These are phyloP conservation scores for Cylloceria caligata DNA, from an alignment of 2,888 invertebrate species.

Conservation along the genomic window DNA sequence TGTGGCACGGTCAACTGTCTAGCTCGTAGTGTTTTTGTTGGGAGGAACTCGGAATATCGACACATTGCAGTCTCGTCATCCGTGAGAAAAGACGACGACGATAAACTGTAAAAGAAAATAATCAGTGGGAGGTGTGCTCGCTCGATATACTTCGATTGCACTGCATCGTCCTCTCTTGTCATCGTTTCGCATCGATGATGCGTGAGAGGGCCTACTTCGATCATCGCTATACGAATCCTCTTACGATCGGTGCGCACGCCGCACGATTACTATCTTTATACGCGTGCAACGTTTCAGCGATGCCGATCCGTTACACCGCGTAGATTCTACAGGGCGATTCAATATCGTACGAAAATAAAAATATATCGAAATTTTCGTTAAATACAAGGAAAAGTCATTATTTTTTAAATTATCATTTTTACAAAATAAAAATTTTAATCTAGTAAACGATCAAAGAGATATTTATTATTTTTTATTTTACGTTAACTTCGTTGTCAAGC, in stretches of 20 bases:
- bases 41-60: not conserved
- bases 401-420: not conserved
- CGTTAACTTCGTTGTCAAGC: not conserved
- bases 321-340: constrained; percentile 2
- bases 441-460: too few species aligned
- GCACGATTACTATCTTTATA: constrained; percentile 38
- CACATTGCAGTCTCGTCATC: not conserved
- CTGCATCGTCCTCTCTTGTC: constrained; percentile 17
- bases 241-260: constrained; percentile 25
- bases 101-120: constrained; percentile 6
- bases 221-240: constrained; percentile 21
- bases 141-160: constrained; percentile 34
- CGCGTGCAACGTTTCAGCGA: constrained; percentile 32
- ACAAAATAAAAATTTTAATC: too few species aligned
- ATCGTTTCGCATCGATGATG: constrained; percentile 48
- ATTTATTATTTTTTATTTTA: too few species aligned
- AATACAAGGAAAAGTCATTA: not conserved
- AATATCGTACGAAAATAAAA: not conserved
- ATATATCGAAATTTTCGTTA: not conserved
- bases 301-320: constrained; percentile 27
- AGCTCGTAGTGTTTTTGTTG: not conserved
- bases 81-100: constrained; percentile 1
- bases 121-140: constrained; percentile 9
- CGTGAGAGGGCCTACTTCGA: not conserved
- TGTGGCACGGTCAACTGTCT: not conserved